Base-by-base conservation (phyloP, 2,113 vertebrate genomes). In the Chaenogobius annularis region DNA sequence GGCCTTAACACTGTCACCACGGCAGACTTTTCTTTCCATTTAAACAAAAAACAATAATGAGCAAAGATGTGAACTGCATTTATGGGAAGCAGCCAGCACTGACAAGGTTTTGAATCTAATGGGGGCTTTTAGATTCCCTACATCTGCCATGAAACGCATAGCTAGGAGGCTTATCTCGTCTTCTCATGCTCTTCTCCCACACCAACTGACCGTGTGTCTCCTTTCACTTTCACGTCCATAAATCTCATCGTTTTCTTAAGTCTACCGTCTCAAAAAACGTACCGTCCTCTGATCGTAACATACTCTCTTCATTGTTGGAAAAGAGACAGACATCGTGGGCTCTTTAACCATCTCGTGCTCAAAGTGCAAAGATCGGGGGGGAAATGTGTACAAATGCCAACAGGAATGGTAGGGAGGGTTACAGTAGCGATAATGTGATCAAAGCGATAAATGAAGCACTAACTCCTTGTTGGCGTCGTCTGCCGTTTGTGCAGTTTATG, bases 1-100 rank as follows among this genome's bases (percentile, higher is more conserved):
- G 63, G 66, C 68, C 48, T 73, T 31, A 55, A 67, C 68, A 58
- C 54, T 58, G 65, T 40, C 74, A 58, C 68, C 69, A 79, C 56
- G 56, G 55, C 40, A 63, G 66, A 22, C 44, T 62, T 11, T 43
- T 47, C 37, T 62, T 35, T 48, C 54, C 68, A 14, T 68, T 55
- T 65, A 13, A 44, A 67, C 37, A 11, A 4, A 55, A 75, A 79
- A 72, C 66, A 47, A 82, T 78, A 62, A 67, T 50, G 47, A 68
- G 44, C 55, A 37, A 54, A 23, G 31, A 68, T 46, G 72, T 54
- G 47, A 22, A 46, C 14, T 14, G 19, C 37, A 65, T 65, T 20
- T 10, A 46, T n/a, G 40, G 63, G n/a, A 43, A 46, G 43, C 6
- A 46, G 55, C 55, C 20, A 23, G 20, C 55, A 56, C 55, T 11